These are phyloP conservation scores for Procambarus virginalis DNA, from an alignment of 1,140 invertebrate genomes.

Conservation along the genomic window DNA sequence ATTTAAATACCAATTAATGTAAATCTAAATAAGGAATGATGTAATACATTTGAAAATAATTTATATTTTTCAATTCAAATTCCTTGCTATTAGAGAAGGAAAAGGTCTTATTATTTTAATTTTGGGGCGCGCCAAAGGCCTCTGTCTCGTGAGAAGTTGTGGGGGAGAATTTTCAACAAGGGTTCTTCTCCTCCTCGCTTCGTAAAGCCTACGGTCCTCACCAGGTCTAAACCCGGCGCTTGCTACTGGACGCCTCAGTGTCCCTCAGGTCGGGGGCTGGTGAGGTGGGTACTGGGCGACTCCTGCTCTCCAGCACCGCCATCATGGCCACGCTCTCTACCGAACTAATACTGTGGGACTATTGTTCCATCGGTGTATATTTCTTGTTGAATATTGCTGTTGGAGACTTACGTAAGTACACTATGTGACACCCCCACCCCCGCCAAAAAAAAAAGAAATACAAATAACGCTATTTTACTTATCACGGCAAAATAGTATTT, in stretches of 20 bases:
- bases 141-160: not conserved
- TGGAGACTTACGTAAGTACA: conserved; percentile 21
- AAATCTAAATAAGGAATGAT: too few species aligned
- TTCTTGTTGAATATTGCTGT: conserved; percentile 17
- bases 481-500: not conserved
- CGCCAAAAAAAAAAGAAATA: not conserved
- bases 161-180: not conserved
- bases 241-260: not conserved
- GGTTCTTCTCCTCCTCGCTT: not conserved
- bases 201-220: too few species aligned
- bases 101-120: too few species aligned
- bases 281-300: not conserved
- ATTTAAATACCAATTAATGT: too few species aligned
- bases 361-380: not conserved
- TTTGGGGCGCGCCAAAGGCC: not conserved
- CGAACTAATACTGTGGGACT: conserved; percentile 14
- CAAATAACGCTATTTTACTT: not conserved
- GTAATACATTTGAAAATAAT: too few species aligned
- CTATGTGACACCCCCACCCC: too few species aligned
- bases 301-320: too few species aligned
- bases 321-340: not conserved
- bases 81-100: too few species aligned
- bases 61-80: too few species aligned
- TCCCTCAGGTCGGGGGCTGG: not conserved
- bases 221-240: not conserved